Evolutionary conservation across 2,888 invertebrate species (phyloP).

Genomic region (Philereme vetulata): DNA sequence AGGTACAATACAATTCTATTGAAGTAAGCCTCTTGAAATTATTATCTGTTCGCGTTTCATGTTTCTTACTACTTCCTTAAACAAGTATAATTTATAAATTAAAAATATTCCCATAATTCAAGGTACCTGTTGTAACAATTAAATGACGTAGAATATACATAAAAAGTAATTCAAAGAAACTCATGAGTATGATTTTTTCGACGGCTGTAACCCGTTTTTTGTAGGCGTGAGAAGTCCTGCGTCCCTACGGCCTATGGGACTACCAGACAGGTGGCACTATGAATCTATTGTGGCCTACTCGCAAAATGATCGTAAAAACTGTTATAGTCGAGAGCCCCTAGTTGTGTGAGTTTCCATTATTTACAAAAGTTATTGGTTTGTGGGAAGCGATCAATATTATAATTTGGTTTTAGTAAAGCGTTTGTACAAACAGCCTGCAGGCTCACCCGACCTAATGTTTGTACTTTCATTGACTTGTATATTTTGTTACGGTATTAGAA

Average conservation of each 20-base stretch:
- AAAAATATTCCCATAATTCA: slow-evolving; percentile 18
- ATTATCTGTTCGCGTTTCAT: no score
- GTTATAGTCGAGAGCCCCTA: slow-evolving; percentile 19
- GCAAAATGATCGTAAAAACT: slow-evolving; percentile 31
- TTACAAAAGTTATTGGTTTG: slow-evolving; percentile 30
- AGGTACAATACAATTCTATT: no score
- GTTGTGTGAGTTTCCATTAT: slow-evolving; percentile 30
- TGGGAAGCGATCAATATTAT: slow-evolving; percentile 27
- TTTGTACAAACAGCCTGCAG: slow-evolving; percentile 16
- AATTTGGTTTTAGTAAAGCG: slow-evolving; percentile 15
- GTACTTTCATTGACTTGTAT: background rate
- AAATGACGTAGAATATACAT: slow-evolving; percentile 20
- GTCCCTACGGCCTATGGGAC: slow-evolving; percentile 47
- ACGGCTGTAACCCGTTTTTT: slow-evolving; percentile 72
- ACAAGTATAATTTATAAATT: slow-evolving; percentile 10
- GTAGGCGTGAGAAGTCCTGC: slow-evolving; percentile 66
- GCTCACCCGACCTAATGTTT: slow-evolving; percentile 1
- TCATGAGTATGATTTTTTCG: slow-evolving; percentile 47
- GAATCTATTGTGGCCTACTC: slow-evolving; percentile 43
- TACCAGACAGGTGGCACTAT: slow-evolving; percentile 65
- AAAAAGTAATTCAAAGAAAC: slow-evolving; percentile 41
- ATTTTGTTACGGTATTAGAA: background rate
- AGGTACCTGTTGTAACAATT: slow-evolving; percentile 21
- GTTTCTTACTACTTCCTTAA: background rate
- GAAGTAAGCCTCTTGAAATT: no score